These are phyloP conservation scores for Caranx melampygus DNA, from an alignment of 2,113 vertebrate genomes.

Conservation along the genomic window DNA sequence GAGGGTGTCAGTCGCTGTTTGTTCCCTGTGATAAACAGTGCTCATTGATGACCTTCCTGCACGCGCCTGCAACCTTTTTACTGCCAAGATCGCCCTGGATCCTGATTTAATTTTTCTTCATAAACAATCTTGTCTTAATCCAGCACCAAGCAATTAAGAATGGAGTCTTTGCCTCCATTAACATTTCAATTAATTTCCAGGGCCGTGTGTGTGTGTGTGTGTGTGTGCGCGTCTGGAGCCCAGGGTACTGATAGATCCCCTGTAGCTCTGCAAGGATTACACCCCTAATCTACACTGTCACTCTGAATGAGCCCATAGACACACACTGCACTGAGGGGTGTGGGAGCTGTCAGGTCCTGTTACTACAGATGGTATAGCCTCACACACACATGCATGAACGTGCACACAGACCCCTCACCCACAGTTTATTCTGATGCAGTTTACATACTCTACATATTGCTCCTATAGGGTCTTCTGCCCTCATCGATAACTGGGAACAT, in stretches of 20 bases:
- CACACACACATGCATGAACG: conserved; percentile 56
- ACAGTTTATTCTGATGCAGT: conserved; percentile 52
- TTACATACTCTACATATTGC: conserved; percentile 51
- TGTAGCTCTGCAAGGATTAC: conserved; percentile 87
- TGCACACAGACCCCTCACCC: conserved; percentile 29
- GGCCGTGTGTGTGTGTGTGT: conserved; percentile 83
- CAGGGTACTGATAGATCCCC: conserved; percentile 77
- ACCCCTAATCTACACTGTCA: conserved; percentile 89
- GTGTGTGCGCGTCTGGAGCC: conserved; percentile 80
- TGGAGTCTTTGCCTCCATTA: conserved; percentile 81
- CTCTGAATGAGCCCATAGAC: conserved; percentile 86
- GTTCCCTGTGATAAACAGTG: conserved; percentile 35
- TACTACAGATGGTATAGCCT: conserved; percentile 78
- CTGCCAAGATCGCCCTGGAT: conserved; percentile 48
- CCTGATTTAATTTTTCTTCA: conserved; percentile 77
- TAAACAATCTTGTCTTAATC: conserved; percentile 84
- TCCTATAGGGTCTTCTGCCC: conserved; percentile 45
- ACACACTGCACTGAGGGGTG: conserved; percentile 83
- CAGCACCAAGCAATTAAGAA: conserved; percentile 80
- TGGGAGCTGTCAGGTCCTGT: conserved; percentile 87
- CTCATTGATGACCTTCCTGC: conserved; percentile 53
- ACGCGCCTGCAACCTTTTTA: conserved; percentile 38
- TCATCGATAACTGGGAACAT: conserved; percentile 38
- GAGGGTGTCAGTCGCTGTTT: conserved; percentile 32
- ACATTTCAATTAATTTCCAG: conserved; percentile 89